phyloP scores from a whole-genome alignment of 1,140 invertebrate genomes.

The Wasmannia auropunctata region DNA sequence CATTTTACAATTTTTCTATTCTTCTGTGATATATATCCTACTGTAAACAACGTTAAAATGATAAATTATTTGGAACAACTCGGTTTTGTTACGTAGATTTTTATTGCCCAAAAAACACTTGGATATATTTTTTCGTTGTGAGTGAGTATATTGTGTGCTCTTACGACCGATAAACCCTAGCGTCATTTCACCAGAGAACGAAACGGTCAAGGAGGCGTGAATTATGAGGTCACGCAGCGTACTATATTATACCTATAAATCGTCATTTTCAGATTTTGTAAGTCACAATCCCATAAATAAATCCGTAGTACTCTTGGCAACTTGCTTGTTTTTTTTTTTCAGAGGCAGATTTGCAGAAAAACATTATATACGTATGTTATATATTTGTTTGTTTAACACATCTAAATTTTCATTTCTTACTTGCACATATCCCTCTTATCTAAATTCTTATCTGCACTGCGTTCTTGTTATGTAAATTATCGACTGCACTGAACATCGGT shows the following conservation, averaged over 20 bases:
- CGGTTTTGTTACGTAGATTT: neutral
- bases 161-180: constrained; percentile 27
- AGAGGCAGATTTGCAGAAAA: neutral
- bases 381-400: constrained; percentile 4
- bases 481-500: neutral
- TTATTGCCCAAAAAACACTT: neutral
- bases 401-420: constrained; percentile 8
- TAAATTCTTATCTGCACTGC: constrained; percentile 3
- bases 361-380: neutral
- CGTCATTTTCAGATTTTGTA: constrained; percentile 44
- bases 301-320: constrained; percentile 40
- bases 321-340: constrained; percentile 21
- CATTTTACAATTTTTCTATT: neutral
- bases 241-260: constrained; percentile 52
- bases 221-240: constrained; percentile 46
- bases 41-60: neutral
- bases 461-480: constrained; percentile 3
- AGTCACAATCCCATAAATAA: constrained; percentile 68
- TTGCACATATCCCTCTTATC: neutral
- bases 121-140: constrained; percentile 32
- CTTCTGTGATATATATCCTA: neutral
- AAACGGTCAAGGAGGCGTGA: constrained; percentile 42
- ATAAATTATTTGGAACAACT: constrained; percentile 13
- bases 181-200: constrained; percentile 40
- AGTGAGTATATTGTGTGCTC: constrained; percentile 12